phyloP scores from a whole-genome alignment of 2,113 vertebrate genomes.

The Lucifuga dentata region DNA sequence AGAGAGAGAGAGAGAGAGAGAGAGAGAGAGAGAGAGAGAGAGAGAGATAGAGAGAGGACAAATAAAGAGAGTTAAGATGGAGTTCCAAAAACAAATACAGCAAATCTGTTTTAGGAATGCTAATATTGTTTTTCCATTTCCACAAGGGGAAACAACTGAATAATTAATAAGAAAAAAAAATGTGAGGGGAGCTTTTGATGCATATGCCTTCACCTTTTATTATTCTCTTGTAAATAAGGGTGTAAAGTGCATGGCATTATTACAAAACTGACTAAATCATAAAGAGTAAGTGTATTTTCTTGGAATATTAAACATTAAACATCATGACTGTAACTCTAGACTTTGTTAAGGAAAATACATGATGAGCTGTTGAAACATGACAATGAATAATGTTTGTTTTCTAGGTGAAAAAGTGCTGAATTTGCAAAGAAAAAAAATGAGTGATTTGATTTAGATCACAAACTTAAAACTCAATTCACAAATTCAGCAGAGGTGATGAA shows the following conservation, averaged over 20 bases:
- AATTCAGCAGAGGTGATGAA: too few species aligned
- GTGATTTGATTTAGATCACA: too few species aligned
- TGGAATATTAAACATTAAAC: constrained; percentile 3
- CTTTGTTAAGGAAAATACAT: too few species aligned
- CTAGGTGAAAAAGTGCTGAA: too few species aligned
- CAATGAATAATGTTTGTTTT: too few species aligned
- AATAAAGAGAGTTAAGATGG: constrained; percentile 9
- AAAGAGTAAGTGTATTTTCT: background rate
- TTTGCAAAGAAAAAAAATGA: too few species aligned
- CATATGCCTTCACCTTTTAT: constrained; percentile 17
- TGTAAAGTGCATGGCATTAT: constrained; percentile 9
- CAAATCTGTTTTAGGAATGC: constrained; percentile 32
- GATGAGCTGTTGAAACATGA: too few species aligned
- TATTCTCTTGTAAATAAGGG: background rate
- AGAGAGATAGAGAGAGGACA: background rate
- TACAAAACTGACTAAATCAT: constrained; percentile 13
- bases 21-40: background rate
- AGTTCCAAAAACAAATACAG: constrained; percentile 47
- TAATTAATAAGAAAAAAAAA: constrained; percentile 61
- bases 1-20: too few species aligned
- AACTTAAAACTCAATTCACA: too few species aligned
- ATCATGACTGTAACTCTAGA: background rate
- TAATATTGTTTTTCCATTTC: constrained; percentile 49
- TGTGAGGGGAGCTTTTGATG: constrained; percentile 19
- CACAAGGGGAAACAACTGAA: constrained; percentile 56